Evolutionary conservation across 2,888 invertebrate genomes (phyloP).

Genomic region (Adela reaumurella): DNA sequence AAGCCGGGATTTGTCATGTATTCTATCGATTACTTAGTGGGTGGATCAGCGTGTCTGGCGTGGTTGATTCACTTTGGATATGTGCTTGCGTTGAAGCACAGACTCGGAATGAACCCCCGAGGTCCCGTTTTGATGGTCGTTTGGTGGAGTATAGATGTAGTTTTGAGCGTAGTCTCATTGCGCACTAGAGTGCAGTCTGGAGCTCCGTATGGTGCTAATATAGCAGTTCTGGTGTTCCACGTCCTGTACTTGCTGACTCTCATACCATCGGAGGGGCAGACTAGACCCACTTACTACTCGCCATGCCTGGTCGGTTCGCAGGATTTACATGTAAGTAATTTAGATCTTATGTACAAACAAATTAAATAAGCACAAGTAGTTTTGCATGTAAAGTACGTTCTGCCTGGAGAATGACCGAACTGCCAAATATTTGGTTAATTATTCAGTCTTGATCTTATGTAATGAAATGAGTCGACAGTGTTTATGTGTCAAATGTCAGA

Average conservation of each 20-base stretch:
- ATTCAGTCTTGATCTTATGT: too few species aligned
- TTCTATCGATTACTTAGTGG: slow-evolving; percentile 68
- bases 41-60: slow-evolving; percentile 66
- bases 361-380: too few species aligned
- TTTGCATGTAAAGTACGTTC: too few species aligned
- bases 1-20: slow-evolving; percentile 42
- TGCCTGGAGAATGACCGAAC: too few species aligned
- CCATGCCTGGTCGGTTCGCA: slow-evolving; percentile 47
- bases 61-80: slow-evolving; percentile 83
- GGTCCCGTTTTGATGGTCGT: slow-evolving; percentile 69
- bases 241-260: slow-evolving; percentile 67
- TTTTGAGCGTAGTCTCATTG: slow-evolving; percentile 65
- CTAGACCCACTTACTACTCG: slow-evolving; percentile 46
- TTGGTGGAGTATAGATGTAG: slow-evolving; percentile 65
- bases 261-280: slow-evolving; percentile 57
- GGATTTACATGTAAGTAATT: slow-evolving; percentile 45
- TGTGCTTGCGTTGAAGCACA: slow-evolving; percentile 63
- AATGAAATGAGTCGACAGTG: too few species aligned
- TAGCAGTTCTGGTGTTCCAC: slow-evolving; percentile 62
- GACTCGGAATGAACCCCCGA: slow-evolving; percentile 63
- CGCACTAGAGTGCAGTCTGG: slow-evolving; percentile 59
- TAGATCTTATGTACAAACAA: too few species aligned
- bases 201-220: slow-evolving; percentile 55
- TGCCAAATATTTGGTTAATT: too few species aligned
- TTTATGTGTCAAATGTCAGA: too few species aligned